These are phyloP conservation scores for Gortyna flavago DNA, from an alignment of 2,888 invertebrate genomes.

Conservation along the genomic window DNA sequence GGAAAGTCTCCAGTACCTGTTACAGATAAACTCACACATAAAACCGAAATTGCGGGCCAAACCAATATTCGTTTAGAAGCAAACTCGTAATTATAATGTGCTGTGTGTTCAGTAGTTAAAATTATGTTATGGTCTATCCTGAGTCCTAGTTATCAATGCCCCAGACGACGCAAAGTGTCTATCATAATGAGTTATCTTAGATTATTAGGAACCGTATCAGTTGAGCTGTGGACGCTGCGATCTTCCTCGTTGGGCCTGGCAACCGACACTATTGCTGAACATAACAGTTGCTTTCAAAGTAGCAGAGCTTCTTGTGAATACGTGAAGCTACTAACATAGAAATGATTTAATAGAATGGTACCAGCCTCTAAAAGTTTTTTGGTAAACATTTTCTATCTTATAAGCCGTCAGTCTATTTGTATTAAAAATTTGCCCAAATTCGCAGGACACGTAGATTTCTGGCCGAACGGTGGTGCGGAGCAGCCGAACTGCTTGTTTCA, in stretches of 20 bases:
- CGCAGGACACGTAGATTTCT: slow-evolving; percentile 85
- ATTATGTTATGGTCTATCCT: neutral
- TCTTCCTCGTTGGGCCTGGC: neutral
- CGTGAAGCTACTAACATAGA: neutral
- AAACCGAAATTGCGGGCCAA: neutral
- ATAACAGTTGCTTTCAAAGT: neutral
- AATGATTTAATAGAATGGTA: neutral
- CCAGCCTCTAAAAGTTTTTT: neutral
- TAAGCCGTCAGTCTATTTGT: neutral
- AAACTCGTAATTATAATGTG: neutral
- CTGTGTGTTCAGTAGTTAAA: neutral
- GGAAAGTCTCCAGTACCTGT: neutral
- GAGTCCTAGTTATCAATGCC: neutral
- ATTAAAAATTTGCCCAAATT: neutral
- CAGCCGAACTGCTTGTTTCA: slow-evolving; percentile 83
- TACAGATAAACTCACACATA: neutral
- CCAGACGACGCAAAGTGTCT: neutral
- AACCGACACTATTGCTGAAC: neutral
- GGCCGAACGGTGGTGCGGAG: slow-evolving; percentile 80
- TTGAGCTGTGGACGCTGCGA: neutral
- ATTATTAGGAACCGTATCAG: neutral
- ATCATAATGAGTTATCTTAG: neutral
- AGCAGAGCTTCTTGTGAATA: neutral
- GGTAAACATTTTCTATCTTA: neutral
- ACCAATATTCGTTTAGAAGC: neutral